A percentile compares a stretch with the other conserved stretches of the same genome.
Evolutionary conservation across 2,888 invertebrate species (phyloP).

Genomic region (Cosmia trapezina): DNA sequence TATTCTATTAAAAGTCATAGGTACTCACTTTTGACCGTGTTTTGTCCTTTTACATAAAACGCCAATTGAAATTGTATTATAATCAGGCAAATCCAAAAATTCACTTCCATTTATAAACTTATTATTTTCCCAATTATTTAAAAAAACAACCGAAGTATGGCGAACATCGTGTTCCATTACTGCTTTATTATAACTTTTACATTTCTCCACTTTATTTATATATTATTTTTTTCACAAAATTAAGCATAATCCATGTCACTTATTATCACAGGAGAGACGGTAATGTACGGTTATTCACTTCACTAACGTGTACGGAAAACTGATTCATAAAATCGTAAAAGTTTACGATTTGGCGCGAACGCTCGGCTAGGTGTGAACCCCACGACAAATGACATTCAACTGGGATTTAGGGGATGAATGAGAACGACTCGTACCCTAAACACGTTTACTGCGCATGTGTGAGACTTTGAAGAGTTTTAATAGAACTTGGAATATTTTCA

Average conservation of each 20-base stretch:
- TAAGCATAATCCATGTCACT: slow-evolving; percentile 38
- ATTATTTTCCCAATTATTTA: slow-evolving; percentile 74
- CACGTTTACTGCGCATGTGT: slow-evolving; percentile 79
- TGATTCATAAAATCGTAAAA: slow-evolving; percentile 71
- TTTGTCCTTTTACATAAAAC: slow-evolving; percentile 76
- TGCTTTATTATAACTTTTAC: slow-evolving; percentile 64
- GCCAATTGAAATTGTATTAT: slow-evolving; percentile 76
- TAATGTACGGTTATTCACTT: slow-evolving; percentile 19
- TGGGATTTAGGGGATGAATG: slow-evolving; percentile 80
- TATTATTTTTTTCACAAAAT: slow-evolving; percentile 14
- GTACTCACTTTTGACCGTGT: slow-evolving; percentile 80
- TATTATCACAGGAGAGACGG: slow-evolving; percentile 4
- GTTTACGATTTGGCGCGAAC: slow-evolving; percentile 65
- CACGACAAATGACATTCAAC: slow-evolving; percentile 72
- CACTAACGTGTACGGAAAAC: slow-evolving; percentile 14
- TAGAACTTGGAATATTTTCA: slow-evolving; percentile 22
- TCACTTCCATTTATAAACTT: slow-evolving; percentile 88
- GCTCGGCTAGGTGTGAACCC: slow-evolving; percentile 66
- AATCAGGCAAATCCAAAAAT: slow-evolving; percentile 81
- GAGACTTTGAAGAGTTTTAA: slow-evolving; percentile 70
- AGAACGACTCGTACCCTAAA: slow-evolving; percentile 66
- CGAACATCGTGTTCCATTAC: slow-evolving; percentile 85
- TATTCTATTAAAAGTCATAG: too few species aligned
- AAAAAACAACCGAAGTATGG: slow-evolving; percentile 71
- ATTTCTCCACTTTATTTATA: slow-evolving; percentile 33